Evolutionary conservation across 2,797 vertebrate species (phyloP), one percentile per base, ranked within the genome.

Genomic region (Syngnathus rostellatus): DNA sequence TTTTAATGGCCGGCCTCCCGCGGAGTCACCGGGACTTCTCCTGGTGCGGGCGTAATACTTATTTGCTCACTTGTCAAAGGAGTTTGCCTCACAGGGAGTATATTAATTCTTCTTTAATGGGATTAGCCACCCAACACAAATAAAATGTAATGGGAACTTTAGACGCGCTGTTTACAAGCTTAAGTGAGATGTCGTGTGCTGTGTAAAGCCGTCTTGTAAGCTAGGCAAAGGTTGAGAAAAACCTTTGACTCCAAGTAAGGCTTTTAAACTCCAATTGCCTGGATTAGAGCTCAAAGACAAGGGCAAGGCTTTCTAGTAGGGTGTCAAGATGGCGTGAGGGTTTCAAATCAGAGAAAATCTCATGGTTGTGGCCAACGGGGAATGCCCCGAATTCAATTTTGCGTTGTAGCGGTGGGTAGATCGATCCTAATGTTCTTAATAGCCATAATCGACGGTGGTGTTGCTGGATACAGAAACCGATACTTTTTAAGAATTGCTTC

Each of bases 11-110:
- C 64, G 55, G 6, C 68, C 66, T 74, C 73, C 54, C 19, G 48
- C 58, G 45, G 65, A 72, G 72, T 16, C 63, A 59, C 69, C 59
- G 16, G 46, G 64, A 67, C 77, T 74, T 76, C 63, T 73, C 71
- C 76, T 64, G 70, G 64, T 50, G 72, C n/a, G 31, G 54, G 67
- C 7, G 2, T 6, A 7, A 5, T 69, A 61, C 68, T 50, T 71
- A 72, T 72, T 80, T 72, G 60, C 59, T 61, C 59, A 12, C 59
- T 62, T 62, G 60, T 62, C 60, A 62, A 23, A 45, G 21, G 21
- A 62, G 21, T 62, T 62, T 45, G 60, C 60, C 64, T 62, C 63
- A 10, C 39, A 53, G 57, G 61, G 68, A 69, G 38, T 23, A 23
- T 37, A 66, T 62, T 65, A 68, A 19, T 62, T 54, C 50, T 4